phyloP scores from a whole-genome alignment of 2,113 vertebrate genomes.

The Ctenomys sociabilis region DNA sequence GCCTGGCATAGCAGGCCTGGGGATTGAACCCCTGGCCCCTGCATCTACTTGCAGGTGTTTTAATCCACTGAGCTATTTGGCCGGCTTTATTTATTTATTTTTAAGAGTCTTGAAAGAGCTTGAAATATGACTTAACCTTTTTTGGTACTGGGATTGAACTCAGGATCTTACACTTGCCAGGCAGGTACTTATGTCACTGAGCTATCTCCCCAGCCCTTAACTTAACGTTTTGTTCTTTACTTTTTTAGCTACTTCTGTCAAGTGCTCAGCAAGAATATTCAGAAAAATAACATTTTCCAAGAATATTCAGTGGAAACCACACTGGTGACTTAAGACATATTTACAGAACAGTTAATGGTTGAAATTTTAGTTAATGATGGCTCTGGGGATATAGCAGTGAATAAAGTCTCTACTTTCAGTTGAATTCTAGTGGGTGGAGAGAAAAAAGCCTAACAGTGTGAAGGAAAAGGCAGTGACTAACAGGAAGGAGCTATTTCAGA shows the following conservation, averaged over 20 bases:
- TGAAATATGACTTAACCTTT: not conserved
- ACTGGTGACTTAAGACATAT: constrained; percentile 37
- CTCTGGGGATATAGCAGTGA: not conserved
- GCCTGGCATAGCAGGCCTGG: no score
- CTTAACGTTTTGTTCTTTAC: not conserved
- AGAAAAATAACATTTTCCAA: constrained; percentile 41
- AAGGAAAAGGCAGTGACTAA: not conserved
- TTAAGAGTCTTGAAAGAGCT: no score
- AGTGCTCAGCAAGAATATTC: constrained; percentile 11
- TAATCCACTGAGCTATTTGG: no score
- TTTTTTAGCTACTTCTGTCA: constrained; percentile 40
- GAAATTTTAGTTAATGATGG: constrained; percentile 46
- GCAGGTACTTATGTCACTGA: no score
- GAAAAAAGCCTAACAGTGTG: not conserved
- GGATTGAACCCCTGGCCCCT: no score
- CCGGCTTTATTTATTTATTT: no score
- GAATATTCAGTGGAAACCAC: constrained; percentile 40
- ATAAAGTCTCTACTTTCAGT: not conserved
- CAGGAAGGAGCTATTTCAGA: not conserved
- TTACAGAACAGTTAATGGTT: constrained; percentile 32
- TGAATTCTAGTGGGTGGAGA: not conserved
- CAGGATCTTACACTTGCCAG: no score
- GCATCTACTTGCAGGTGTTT: no score
- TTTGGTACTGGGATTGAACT: no score
- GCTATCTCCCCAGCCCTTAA: not conserved